Percentiles rank a stretch among this genome's conserved stretches.
phyloP scores from a whole-genome alignment of 2,797 vertebrate species.

The Decapterus maruadsi region DNA sequence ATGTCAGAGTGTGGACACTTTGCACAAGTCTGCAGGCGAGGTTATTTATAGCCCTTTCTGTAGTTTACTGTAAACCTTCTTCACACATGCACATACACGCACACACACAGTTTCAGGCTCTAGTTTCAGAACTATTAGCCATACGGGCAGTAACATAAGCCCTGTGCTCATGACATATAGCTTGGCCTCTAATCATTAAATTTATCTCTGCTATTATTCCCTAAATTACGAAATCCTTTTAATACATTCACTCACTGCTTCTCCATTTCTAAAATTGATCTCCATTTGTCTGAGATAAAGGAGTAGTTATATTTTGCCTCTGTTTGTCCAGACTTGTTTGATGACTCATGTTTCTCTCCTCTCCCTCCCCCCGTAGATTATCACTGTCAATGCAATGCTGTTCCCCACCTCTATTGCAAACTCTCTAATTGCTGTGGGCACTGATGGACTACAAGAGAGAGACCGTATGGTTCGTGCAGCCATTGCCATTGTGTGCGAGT shows the following conservation, averaged over 20 bases:
- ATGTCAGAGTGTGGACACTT: conserved; percentile 54
- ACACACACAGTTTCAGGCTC: conserved; percentile 33
- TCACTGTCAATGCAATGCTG: conserved; percentile 97
- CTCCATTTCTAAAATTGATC: conserved; percentile 1
- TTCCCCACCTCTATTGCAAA: conserved; percentile 98
- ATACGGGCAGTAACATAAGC: conserved; percentile 46
- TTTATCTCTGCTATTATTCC: neutral
- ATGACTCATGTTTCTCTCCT: conserved; percentile 26
- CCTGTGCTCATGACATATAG: conserved; percentile 20
- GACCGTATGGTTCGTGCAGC: conserved; percentile 98
- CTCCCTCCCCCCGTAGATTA: conserved; percentile 87
- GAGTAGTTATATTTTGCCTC: conserved; percentile 25
- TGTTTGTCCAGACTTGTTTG: conserved; percentile 33
- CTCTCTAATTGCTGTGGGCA: conserved; percentile 98
- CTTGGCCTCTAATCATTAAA: neutral
- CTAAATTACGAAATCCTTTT: neutral
- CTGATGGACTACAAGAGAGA: conserved; percentile 96
- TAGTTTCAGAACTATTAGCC: conserved; percentile 53
- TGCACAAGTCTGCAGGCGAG: conserved; percentile 49
- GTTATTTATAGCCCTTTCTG: conserved; percentile 77
- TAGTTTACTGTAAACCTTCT: conserved; percentile 80
- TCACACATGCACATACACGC: conserved; percentile 37
- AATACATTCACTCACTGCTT: neutral
- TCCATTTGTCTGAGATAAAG: neutral
- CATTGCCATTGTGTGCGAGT: conserved; percentile 98